These are phyloP conservation scores for Drosophila virilis DNA, from an alignment of 1,140 invertebrate genomes.

Conservation along the genomic window DNA sequence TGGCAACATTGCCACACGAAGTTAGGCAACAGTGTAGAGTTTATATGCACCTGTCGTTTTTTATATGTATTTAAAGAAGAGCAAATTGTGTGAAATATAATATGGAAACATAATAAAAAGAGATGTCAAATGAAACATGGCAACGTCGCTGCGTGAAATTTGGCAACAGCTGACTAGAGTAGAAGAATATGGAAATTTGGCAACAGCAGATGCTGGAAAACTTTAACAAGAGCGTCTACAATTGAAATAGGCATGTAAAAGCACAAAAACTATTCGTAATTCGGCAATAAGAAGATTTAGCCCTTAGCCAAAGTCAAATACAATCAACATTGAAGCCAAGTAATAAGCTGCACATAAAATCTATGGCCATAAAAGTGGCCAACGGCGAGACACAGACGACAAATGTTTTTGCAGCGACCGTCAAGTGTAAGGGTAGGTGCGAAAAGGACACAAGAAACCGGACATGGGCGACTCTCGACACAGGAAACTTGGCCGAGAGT, in stretches of 20 bases:
- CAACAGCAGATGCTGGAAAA: constrained; percentile 9
- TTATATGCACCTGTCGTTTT: too few species aligned
- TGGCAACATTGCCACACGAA: constrained; percentile 18
- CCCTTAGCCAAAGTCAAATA: constrained; percentile 49
- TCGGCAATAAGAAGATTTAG: constrained; percentile 17
- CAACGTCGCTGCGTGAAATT: constrained; percentile 2
- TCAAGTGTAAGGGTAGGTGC: not conserved
- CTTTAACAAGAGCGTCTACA: constrained; percentile 12
- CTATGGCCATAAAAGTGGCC: constrained; percentile 63
- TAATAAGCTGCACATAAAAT: constrained; percentile 74
- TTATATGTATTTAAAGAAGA: not conserved
- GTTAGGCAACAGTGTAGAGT: constrained; percentile 1
- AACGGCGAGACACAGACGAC: constrained; percentile 47
- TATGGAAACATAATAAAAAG: not conserved
- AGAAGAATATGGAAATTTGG: not conserved
- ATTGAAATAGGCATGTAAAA: constrained; percentile 21
- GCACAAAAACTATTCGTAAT: constrained; percentile 25
- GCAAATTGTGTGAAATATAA: not conserved
- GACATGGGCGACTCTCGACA: not conserved
- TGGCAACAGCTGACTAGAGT: constrained; percentile 8
- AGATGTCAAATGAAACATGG: too few species aligned
- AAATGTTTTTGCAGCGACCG: constrained; percentile 31
- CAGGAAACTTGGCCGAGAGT: constrained; percentile 39
- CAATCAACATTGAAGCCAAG: constrained; percentile 68
- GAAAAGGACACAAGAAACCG: constrained; percentile 4